These are phyloP conservation scores for Osmerus eperlanus DNA, from an alignment of 2,113 vertebrate genomes.

Conservation along the genomic window DNA sequence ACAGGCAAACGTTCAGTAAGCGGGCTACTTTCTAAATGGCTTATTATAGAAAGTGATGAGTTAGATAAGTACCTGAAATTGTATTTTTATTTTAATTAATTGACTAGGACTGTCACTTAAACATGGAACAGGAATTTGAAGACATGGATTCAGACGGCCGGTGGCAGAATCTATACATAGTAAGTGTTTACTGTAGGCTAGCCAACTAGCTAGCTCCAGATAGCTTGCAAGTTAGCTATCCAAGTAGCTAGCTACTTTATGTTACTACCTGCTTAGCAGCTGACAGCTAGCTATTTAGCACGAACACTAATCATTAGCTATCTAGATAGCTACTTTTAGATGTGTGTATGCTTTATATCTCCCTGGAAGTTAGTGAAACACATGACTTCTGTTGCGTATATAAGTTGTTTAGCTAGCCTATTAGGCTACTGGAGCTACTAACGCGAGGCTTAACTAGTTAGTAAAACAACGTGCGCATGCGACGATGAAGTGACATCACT, in stretches of 20 bases:
- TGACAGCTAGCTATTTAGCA: background rate
- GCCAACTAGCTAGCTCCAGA: slow-evolving; percentile 23
- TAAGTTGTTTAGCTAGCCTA: too few relatives aligned
- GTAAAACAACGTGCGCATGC: too few relatives aligned
- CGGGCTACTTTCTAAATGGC: slow-evolving; percentile 16
- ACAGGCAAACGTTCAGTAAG: slow-evolving; percentile 2
- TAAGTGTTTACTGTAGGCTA: slow-evolving; percentile 69
- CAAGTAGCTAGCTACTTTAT: background rate
- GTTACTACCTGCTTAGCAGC: background rate
- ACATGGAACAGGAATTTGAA: slow-evolving; percentile 83
- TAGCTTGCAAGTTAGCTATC: background rate
- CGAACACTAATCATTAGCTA: background rate
- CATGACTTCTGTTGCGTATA: too few relatives aligned
- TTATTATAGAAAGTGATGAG: slow-evolving; percentile 60
- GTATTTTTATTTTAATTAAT: slow-evolving; percentile 12
- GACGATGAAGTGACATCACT: too few relatives aligned
- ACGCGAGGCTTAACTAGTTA: too few relatives aligned
- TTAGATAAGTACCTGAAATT: slow-evolving; percentile 35
- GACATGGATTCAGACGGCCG: slow-evolving; percentile 82
- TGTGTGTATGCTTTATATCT: too few relatives aligned
- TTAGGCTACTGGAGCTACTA: too few relatives aligned
- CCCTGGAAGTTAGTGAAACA: too few relatives aligned
- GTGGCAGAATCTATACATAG: slow-evolving; percentile 88
- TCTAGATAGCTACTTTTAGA: too few relatives aligned
- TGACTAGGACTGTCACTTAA: slow-evolving; percentile 35